Conservation (phyloP, 53 echinoderm and acorn worm genomes). For the Holothuria scabra region DNA sequence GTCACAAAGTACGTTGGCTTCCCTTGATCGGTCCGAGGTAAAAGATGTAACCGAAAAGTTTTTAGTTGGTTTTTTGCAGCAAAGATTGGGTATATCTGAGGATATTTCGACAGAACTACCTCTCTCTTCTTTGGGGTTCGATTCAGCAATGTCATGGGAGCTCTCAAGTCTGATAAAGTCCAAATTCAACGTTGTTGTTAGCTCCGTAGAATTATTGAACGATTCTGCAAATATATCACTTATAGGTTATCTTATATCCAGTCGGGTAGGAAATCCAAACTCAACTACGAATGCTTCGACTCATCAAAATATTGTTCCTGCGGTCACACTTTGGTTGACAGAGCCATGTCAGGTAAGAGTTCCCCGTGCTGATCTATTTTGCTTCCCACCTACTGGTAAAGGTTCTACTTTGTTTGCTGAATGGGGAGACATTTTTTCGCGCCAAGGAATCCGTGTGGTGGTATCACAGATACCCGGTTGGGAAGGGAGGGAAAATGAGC, state of each 20-base stretch:
- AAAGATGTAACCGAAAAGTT: not conserved
- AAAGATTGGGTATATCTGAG: conserved; percentile 57
- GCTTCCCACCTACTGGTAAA: conserved; percentile 76
- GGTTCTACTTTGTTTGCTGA: conserved; percentile 58
- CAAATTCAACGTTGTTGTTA: conserved; percentile 52
- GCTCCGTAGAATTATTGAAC: conserved; percentile 64
- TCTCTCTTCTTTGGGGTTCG: conserved; percentile 59
- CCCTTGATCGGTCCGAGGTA: no score
- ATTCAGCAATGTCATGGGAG: conserved; percentile 67
- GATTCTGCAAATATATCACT: conserved; percentile 52
- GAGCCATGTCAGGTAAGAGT: conserved; percentile 21
- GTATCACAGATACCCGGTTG: conserved; percentile 74
- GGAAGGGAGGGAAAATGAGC: conserved; percentile 72
- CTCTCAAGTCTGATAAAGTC: conserved; percentile 48
- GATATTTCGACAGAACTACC: conserved; percentile 42
- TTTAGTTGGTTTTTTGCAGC: conserved; percentile 35
- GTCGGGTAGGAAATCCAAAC: no score
- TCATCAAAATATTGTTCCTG: no score
- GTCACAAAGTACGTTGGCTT: no score
- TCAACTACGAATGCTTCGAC: no score
- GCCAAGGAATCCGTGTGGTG: conserved; percentile 54
- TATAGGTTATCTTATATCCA: conserved; percentile 32
- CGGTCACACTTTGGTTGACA: not conserved
- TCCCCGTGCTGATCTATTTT: conserved; percentile 51
- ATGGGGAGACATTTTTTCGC: conserved; percentile 50